Conservation (phyloP, 1,140 invertebrate species). For the Drosophila gunungcola region DNA sequence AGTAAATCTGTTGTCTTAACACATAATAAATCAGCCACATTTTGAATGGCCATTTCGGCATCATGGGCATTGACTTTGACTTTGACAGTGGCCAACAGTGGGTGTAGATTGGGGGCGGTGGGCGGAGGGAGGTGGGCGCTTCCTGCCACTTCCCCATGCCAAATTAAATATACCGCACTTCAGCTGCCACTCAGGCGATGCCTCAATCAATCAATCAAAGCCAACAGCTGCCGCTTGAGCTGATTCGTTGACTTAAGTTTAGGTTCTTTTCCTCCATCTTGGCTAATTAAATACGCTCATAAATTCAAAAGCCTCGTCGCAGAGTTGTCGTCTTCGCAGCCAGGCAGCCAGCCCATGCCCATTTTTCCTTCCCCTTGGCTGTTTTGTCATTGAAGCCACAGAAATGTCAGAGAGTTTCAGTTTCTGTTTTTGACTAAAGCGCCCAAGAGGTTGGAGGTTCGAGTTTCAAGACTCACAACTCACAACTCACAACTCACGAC, state of each 20-base stretch:
- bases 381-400: conserved; percentile 27
- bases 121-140: neutral
- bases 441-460: neutral
- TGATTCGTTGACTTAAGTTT: conserved; percentile 2
- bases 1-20: conserved; percentile 79
- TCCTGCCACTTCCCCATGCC: conserved; percentile 10
- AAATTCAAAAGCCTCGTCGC: conserved; percentile 68
- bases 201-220: conserved; percentile 79
- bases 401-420: conserved; percentile 20
- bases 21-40: conserved; percentile 80
- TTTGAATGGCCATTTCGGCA: conserved; percentile 61
- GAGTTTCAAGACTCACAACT: neutral
- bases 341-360: too few relatives aligned
- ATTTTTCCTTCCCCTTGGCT: too few relatives aligned
- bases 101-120: neutral
- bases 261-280: conserved; percentile 16
- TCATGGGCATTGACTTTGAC: conserved; percentile 33
- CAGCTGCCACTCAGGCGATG: conserved; percentile 72
- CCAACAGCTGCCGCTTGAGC: conserved; percentile 42
- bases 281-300: conserved; percentile 79
- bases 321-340: neutral
- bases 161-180: conserved; percentile 77
- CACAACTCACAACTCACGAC: neutral
- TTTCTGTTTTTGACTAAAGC: neutral
- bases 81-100: neutral